A percentile compares a stretch with the other conserved stretches of the same genome.
These are phyloP conservation scores for Cephonodes hylas DNA, from an alignment of 2,888 invertebrate genomes.

Conservation along the genomic window DNA sequence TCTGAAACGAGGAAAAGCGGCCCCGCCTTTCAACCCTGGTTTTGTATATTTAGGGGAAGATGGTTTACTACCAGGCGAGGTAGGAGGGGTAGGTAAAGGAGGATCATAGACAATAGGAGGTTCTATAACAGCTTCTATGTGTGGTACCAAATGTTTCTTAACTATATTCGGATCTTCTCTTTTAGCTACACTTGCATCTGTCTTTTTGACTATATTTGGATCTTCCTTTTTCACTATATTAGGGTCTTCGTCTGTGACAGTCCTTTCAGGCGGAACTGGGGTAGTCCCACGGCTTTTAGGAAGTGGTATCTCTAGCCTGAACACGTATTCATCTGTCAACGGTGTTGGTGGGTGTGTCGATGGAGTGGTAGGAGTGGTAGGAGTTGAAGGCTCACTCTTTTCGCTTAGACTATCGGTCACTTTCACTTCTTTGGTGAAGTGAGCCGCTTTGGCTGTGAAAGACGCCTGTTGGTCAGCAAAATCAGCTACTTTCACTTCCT, in stretches of 20 bases:
- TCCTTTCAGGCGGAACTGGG: constrained; percentile 41
- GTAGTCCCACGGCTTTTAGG: constrained; percentile 52
- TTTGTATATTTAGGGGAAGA: constrained; percentile 50
- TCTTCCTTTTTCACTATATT: constrained; percentile 55
- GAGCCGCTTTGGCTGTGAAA: constrained; percentile 19
- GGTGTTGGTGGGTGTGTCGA: constrained; percentile 62
- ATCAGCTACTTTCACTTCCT: too few relatives aligned
- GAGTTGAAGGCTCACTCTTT: constrained; percentile 25
- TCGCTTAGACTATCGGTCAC: neutral
- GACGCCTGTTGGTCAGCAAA: constrained; percentile 22
- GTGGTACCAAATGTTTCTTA: constrained; percentile 61
- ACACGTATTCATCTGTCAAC: constrained; percentile 68
- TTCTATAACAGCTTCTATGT: constrained; percentile 60
- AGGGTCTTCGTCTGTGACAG: constrained; percentile 54
- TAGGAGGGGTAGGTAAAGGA: constrained; percentile 56
- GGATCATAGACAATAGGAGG: constrained; percentile 56
- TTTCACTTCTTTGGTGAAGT: neutral
- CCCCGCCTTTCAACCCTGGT: constrained; percentile 48
- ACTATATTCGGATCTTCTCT: constrained; percentile 63
- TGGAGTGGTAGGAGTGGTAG: constrained; percentile 41
- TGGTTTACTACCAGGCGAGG: constrained; percentile 45
- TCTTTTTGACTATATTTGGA: constrained; percentile 47
- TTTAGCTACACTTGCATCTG: constrained; percentile 43
- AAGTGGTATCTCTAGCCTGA: constrained; percentile 56
- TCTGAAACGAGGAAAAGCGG: constrained; percentile 33